Evolutionary conservation across 2,113 vertebrate species (phyloP), one percentile per base, ranked within the genome.

Genomic region (Sander lucioperca): DNA sequence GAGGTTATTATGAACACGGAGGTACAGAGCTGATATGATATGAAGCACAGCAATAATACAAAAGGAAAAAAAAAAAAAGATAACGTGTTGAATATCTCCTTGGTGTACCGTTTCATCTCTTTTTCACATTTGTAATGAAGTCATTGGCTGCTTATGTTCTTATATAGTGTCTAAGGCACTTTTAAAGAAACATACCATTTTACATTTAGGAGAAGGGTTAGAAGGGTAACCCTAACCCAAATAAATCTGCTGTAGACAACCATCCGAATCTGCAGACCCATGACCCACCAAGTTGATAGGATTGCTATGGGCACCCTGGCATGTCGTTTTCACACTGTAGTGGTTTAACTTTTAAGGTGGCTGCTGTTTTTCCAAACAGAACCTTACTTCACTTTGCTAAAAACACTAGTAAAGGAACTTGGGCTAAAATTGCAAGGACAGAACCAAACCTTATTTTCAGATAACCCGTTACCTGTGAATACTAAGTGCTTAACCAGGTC

Each of bases 121-220:
- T 14, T 45, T 59, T 59, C 69, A 70, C 18, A 59, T 51, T 48
- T 56, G 56, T 50, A 36, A 51, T 57, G 30, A 72, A 71, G 59
- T 77, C 63, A 2, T 83, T 72, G 63, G 57, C 80, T 39, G 21
- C 53, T 83, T 91, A 96, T 95, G 93, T 96, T 97, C 96, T 96
- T 96, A 95, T 86, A 96, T 95, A 97, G 97, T 97, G 96, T 97
- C 97, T 96, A 98, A 99, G 97, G 97, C 98, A 98, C 97, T 96
- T 97, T 96, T 95, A 93, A 94, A 93, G 96, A 96, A 96, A 96
- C 95, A 93, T 96, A 94, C 94, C 91, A 84, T 92, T 11, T 84
- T 70, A 88, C 13, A 67, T 69, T 85, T 85, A 80, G 79, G 51
- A 82, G 72, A 59, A 58, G 77, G 77, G 62, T 33, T 47, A 82